Base-by-base conservation (phyloP, 1,140 invertebrate species). In the Ips typographus region DNA sequence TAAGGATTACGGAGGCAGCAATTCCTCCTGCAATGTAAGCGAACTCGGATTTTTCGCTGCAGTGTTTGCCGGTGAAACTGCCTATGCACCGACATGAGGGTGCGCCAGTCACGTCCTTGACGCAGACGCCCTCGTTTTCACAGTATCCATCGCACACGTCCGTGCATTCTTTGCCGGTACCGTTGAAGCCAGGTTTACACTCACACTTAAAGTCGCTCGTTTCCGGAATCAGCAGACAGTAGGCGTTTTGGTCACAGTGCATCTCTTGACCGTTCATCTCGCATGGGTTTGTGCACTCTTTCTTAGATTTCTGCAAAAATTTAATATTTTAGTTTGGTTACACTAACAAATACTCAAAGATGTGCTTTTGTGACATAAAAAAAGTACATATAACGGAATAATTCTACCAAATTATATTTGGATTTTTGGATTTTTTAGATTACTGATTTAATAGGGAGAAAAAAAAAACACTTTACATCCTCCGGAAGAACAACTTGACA, bases 1-100 rank as follows among this genome's bases (percentile, higher is more conserved):
- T 91, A 75, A 96, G 90, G 69, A 95, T 91, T 37, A 96, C 94
- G 7, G 92, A 91, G 22, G 92, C 93, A 39, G 94, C 93, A 70
- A 96, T 95, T 22, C 95, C 94, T 6, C 94, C 93, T 37, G 94
- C 94, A 68, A 96, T 95, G 80, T 96, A 97, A 2, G 94, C 94
- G 80, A 97, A 96, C 76, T 96, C 93, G 1, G 93, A 95, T 79
- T 96, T 96, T 74, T 94, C 92, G 2, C 90, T 86, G 76, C 94
- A 96, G 67, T 91, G 90, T 71, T 91, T 90, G n/a, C 94, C 94
- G 7, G 93, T 95, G 82, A 95, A 97, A 60, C 94, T 95, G 1
- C 94, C 93, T 3, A 91, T 88, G 78, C 94, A 97, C 68, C 92
- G 85, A 77, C 94, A 97, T 0, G 91, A 90, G 0, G 94, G 94